These are phyloP conservation scores for Sebastes elongatus DNA, from an alignment of 2,797 vertebrate genomes.

Conservation along the genomic window DNA sequence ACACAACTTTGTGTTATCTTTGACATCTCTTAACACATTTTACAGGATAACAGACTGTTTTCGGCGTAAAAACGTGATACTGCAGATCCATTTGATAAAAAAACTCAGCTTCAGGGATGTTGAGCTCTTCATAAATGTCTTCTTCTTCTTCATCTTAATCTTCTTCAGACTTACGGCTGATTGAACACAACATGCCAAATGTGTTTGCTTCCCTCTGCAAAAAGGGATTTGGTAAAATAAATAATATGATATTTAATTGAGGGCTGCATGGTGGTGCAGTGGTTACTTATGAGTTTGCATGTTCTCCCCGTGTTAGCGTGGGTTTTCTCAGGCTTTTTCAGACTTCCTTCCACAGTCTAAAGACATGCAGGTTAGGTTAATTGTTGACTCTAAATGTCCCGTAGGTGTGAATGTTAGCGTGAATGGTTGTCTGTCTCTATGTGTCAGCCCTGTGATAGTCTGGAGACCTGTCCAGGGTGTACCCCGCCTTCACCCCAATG, in stretches of 20 bases:
- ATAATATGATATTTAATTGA: background rate
- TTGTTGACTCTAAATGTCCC: no score
- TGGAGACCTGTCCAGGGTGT: no score
- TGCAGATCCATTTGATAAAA: background rate
- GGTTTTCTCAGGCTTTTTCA: no score
- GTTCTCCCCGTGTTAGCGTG: no score
- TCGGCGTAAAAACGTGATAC: background rate
- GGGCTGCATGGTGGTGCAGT: no score
- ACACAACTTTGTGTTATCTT: background rate
- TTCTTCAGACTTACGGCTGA: background rate
- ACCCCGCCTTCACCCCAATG: no score
- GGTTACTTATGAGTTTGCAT: no score
- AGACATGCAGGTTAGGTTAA: no score
- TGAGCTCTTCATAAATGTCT: background rate
- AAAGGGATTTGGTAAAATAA: background rate
- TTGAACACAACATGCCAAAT: background rate
- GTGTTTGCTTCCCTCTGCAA: background rate
- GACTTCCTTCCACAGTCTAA: no score
- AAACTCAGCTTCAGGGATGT: background rate
- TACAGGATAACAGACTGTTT: background rate
- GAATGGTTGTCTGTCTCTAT: no score
- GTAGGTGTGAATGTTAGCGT: no score
- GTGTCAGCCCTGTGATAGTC: no score
- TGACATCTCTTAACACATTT: background rate
- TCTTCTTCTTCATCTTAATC: background rate